These are phyloP conservation scores for Pygoscelis antarcticus DNA, from an alignment of 2,113 vertebrate species.

Conservation along the genomic window DNA sequence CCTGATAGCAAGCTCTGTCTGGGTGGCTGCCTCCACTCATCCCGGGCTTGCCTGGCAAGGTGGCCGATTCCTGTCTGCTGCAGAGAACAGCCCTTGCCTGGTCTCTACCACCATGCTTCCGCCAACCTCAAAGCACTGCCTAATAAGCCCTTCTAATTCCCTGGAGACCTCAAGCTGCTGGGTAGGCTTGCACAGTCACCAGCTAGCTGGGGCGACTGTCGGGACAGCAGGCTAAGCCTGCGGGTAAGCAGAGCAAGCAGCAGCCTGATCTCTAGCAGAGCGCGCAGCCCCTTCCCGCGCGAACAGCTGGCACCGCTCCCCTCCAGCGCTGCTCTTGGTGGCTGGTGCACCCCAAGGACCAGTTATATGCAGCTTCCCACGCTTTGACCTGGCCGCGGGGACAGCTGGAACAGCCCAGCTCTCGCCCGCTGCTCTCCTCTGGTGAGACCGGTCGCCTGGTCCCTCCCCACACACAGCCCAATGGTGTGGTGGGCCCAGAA, in stretches of 20 bases:
- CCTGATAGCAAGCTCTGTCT: too few species aligned
- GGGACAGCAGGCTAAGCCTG: not conserved
- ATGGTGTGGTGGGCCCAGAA: accelerated
- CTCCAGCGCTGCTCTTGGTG: too few species aligned
- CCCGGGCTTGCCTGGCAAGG: too few species aligned
- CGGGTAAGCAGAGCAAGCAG: not conserved
- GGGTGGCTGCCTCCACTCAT: too few species aligned
- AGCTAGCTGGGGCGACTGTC: not conserved
- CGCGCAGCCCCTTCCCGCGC: not conserved
- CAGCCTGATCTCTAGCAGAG: too few species aligned
- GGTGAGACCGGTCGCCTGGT: not conserved
- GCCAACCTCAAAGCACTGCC: not conserved
- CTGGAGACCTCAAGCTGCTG: too few species aligned
- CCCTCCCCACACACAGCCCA: not conserved
- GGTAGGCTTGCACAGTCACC: not conserved
- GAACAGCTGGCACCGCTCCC: too few species aligned
- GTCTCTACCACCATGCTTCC: not conserved
- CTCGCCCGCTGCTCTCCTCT: not conserved
- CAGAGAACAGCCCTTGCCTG: not conserved
- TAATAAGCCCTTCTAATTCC: not conserved
- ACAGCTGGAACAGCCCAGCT: not conserved
- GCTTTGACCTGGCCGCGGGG: not conserved
- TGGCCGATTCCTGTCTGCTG: too few species aligned
- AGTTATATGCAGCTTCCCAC: not conserved
- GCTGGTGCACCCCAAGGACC: not conserved